phyloP scores from a whole-genome alignment of 2,113 vertebrate species.

The Gavialis gangeticus region DNA sequence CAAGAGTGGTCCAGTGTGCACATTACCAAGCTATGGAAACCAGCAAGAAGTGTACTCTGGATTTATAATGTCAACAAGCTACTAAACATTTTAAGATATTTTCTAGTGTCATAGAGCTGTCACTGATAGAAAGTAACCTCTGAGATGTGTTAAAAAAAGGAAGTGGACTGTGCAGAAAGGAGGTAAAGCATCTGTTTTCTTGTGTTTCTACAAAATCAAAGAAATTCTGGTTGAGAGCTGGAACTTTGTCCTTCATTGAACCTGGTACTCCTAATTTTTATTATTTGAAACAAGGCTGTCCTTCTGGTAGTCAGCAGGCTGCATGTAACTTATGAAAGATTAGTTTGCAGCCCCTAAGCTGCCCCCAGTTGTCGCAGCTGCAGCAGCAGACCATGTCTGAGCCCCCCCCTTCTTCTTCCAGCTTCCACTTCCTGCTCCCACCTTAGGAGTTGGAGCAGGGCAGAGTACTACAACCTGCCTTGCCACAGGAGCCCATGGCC shows the following conservation, averaged over 20 bases:
- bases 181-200: background rate
- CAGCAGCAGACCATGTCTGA: no score
- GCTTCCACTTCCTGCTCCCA: no score
- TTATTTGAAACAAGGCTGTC: background rate
- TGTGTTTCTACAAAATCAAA: background rate
- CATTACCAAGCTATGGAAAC: background rate
- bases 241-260: background rate
- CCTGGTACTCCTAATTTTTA: background rate
- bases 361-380: no score
- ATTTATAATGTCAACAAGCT: background rate
- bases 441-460: no score
- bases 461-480: no score
- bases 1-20: background rate
- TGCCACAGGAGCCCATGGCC: no score
- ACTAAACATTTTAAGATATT: background rate
- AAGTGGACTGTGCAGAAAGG: background rate
- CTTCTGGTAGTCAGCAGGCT: no score
- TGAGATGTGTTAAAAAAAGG: background rate
- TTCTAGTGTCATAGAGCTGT: background rate
- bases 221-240: background rate
- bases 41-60: background rate
- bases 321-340: no score
- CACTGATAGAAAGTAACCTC: background rate
- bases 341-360: no score
- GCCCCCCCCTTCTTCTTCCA: no score